Percentiles rank a stretch among this genome's conserved stretches.
Conservation (phyloP, 2,888 invertebrate genomes). For the Steinernema carpocapsae region DNA sequence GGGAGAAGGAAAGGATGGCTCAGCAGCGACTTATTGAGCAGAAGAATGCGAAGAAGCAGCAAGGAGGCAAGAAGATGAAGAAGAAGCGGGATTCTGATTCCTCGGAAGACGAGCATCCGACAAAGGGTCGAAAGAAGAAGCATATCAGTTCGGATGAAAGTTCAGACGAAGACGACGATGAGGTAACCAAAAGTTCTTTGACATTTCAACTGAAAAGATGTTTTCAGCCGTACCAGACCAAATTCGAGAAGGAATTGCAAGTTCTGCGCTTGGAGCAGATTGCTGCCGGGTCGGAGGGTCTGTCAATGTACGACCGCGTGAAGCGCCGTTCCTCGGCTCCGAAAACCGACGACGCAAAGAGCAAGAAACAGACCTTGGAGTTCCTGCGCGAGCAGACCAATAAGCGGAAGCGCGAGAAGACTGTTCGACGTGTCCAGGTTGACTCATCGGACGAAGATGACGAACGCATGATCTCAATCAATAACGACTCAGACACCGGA, state of each 20-base stretch:
- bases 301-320: constrained; percentile 61
- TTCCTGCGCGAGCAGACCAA: constrained; percentile 40
- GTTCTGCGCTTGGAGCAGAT: constrained; percentile 41
- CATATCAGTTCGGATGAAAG: background rate
- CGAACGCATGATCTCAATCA: background rate
- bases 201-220: background rate
- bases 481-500: constrained; percentile 18
- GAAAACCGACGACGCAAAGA: constrained; percentile 42
- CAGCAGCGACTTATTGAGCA: constrained; percentile 22
- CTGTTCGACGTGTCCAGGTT: constrained; percentile 38
- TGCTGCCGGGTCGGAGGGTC: constrained; percentile 42
- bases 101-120: constrained; percentile 38
- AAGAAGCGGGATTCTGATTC: constrained; percentile 12
- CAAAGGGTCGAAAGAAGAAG: constrained; percentile 17
- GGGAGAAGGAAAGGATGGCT: background rate
- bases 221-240: constrained; percentile 20
- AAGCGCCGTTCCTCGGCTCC: constrained; percentile 47
- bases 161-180: background rate
- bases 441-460: constrained; percentile 37
- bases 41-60: constrained; percentile 32
- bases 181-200: background rate
- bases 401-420: constrained; percentile 36
- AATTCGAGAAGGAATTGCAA: constrained; percentile 48
- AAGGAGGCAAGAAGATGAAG: background rate
- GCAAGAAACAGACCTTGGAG: constrained; percentile 45